phyloP scores from a whole-genome alignment of 2,797 vertebrate species.

The Semaprochilodus insignis region DNA sequence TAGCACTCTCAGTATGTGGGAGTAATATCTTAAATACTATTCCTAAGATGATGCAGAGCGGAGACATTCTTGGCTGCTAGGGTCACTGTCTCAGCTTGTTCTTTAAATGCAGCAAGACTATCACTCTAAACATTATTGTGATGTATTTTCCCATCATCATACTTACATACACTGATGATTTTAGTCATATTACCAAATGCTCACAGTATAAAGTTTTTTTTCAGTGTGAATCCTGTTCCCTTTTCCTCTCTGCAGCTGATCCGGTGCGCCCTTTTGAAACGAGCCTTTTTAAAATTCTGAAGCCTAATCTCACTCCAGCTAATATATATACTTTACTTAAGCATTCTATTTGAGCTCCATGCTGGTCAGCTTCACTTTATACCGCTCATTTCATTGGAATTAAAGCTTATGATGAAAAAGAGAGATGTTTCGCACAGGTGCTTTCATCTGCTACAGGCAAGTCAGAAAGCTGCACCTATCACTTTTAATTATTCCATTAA shows the following conservation, averaged over 20 bases:
- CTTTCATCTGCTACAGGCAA: conserved; percentile 37
- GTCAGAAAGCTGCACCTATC: conserved; percentile 38
- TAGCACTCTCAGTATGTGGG: neutral
- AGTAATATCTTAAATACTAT: neutral
- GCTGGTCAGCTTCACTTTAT: conserved; percentile 26
- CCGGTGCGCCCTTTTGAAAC: conserved; percentile 22
- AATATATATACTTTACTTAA: conserved; percentile 33
- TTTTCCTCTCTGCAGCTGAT: conserved; percentile 22
- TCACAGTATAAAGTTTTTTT: neutral
- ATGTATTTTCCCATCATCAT: neutral
- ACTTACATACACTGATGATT: neutral
- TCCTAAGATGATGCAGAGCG: neutral
- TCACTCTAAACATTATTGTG: neutral
- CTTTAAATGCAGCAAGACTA: neutral
- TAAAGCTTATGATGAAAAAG: conserved; percentile 37
- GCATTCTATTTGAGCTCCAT: conserved; percentile 40
- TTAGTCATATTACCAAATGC: neutral
- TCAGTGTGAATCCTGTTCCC: conserved; percentile 12
- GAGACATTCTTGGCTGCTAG: neutral
- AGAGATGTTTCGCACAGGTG: conserved; percentile 16
- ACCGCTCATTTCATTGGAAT: conserved; percentile 26
- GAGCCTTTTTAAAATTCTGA: conserved; percentile 43
- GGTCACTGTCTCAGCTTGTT: no score
- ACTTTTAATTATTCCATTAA: conserved; percentile 49
- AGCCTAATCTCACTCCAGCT: conserved; percentile 27